Conservation (phyloP, 2,797 vertebrate genomes). For the Odontamblyopus lacepedii region DNA sequence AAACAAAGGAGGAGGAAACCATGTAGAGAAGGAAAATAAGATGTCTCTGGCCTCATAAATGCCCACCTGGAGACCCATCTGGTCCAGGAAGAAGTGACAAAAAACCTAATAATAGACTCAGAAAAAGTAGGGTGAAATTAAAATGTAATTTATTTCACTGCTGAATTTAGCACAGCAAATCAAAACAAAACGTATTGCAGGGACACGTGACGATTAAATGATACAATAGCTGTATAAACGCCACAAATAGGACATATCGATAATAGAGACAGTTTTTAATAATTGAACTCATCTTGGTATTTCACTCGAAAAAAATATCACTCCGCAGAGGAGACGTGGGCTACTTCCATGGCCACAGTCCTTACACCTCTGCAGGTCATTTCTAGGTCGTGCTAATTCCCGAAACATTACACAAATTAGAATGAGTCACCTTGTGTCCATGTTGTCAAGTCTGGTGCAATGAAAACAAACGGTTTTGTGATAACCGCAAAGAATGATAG, state of each 20-base stretch:
- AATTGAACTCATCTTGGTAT: no score
- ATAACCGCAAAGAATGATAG: neutral
- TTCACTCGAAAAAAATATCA: neutral
- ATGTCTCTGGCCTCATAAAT: neutral
- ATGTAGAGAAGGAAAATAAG: constrained; percentile 1
- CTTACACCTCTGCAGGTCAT: constrained; percentile 8
- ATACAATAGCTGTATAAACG: neutral
- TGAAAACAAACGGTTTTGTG: neutral
- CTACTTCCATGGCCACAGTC: no score
- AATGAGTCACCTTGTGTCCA: neutral
- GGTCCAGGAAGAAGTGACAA: constrained; percentile 42
- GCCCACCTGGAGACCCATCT: constrained; percentile 58
- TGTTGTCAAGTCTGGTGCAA: neutral
- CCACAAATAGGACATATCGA: neutral
- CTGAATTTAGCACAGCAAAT: neutral
- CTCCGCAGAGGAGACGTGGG: neutral
- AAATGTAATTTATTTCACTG: neutral
- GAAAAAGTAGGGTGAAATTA: neutral
- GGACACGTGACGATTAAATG: no score
- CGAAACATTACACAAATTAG: neutral
- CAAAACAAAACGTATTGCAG: neutral
- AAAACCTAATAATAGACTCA: constrained; percentile 21
- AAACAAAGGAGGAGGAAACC: neutral
- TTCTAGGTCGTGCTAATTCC: neutral
- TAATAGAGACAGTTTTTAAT: no score